Evolutionary conservation across 1,140 invertebrate species (phyloP), one percentile per base, ranked within the genome.

Genomic region (Lordiphosa mommai): DNA sequence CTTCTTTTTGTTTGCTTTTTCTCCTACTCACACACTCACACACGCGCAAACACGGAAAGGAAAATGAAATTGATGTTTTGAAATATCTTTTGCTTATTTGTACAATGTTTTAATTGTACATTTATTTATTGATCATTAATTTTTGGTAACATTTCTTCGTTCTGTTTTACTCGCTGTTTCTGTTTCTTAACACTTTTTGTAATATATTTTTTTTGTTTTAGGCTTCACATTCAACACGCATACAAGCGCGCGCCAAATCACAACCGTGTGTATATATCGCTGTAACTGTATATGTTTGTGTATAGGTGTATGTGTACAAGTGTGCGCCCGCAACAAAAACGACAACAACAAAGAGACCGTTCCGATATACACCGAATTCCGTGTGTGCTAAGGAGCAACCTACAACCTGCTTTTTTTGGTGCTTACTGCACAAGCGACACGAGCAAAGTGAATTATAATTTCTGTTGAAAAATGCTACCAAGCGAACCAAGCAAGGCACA

Each of bases 171-270:
- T 29, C 27, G 6, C 10, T 43, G 7, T 46, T 16, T 46, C 14
- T 46, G 43, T 46, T 46, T 46, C n/a, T 43, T 43, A 7, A 20
- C 20, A 27, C 40, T 46, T 29, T 46, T 46, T 46, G 27, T 16
- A 23, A 23, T 23, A 23, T 32, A 9, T 46, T 8, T 46, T n/a
- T 32, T 14, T 46, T 16, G 29, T 60, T 32, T 33, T 67, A 67
- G 32, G 48, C 34, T 61, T 70, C 40, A 61, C 63, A 70, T 47
- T 65, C 57, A 70, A 70, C 64, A 59, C 79, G 64, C 65, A 68
- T 29, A 68, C 65, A 41, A 60, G 56, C 50, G 76, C 74, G 64
- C 74, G 74, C 74, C 76, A 80, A 80, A 80, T 80, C 74, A 80
- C 74, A 82, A 74, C 76, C 76, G 76, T 74, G 64, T 67, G 65